Evolutionary conservation across 2,797 vertebrate species (phyloP), one percentile per base, ranked within the genome.

Genomic region (Trematomus bernacchii): DNA sequence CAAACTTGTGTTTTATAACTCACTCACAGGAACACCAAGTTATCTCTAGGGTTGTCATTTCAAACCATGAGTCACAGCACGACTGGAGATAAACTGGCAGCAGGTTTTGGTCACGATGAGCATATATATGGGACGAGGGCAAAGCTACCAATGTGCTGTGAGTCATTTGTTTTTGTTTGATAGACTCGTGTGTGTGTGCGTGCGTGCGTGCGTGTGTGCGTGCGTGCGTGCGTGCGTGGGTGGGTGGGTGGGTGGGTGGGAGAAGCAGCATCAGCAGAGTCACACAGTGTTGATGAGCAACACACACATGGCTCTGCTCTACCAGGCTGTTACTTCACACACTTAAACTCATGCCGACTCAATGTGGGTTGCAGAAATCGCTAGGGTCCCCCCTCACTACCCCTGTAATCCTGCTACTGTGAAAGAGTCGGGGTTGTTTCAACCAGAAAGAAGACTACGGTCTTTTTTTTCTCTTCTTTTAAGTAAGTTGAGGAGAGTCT

Each of bases 261-360:
- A 91, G 80, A 71, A 89, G 88, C 86, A 69, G 51, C 60, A 79
- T 86, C 85, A 85, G 89, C 85, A 82, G 77, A 85, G 74, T 84
- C 71, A 83, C 88, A 84, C 87, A 70, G 44, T 48, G 84, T 46
- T 70, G 84, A 79, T 85, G 85, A 89, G 77, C 72, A 81, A 85
- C 70, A 70, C 61, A 76, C 84, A 54, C 71, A 73, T 85, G 83
- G 86, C 80, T 80, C 11, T 37, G 52, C 59, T 33, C 60, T 71
- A 58, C 54, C 62, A 54, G 58, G 54, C 19, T 37, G 68, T 75
- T 70, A 61, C 62, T 66, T n/a, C 67, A 71, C 40, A 18, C 33
- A 37, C 33, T 37, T 37, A 47, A 44, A 33, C 50, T 59, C 77
- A 75, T 58, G 6, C 60, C 1, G 16, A 68, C 58, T 70, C 54